These are phyloP conservation scores for Trachelipus rathkii DNA, from an alignment of 1,140 invertebrate genomes.

Conservation along the genomic window DNA sequence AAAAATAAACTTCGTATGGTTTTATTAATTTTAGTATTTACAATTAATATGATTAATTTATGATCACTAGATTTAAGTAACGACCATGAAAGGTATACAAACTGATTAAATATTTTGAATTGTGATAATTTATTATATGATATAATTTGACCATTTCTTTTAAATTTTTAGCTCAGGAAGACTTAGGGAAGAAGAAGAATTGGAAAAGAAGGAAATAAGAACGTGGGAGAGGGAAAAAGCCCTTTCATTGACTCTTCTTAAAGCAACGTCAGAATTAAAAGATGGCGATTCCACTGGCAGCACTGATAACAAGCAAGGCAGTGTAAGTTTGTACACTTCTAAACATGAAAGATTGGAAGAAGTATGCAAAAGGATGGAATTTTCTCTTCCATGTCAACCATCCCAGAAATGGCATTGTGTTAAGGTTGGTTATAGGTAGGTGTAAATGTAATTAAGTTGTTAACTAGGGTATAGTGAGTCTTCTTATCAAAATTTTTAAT, in stretches of 20 bases:
- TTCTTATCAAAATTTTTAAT: no score
- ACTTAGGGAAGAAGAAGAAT: conserved; percentile 36
- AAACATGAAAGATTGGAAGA: conserved; percentile 58
- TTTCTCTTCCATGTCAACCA: conserved; percentile 64
- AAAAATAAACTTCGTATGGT: no score
- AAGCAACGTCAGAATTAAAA: background rate
- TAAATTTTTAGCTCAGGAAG: conserved; percentile 35
- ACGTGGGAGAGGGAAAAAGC: conserved; percentile 47
- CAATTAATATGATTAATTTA: no score
- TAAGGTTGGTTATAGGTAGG: conserved; percentile 35
- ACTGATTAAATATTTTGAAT: no score
- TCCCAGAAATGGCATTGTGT: conserved; percentile 82
- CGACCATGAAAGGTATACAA: no score
- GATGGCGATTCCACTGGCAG: conserved; percentile 19
- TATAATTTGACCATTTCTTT: background rate
- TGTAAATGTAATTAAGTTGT: no score
- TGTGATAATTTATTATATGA: background rate
- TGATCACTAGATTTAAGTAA: no score
- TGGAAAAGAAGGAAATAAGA: conserved; percentile 36
- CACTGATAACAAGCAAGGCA: conserved; percentile 33
- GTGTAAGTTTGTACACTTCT: conserved; percentile 45
- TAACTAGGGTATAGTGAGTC: no score
- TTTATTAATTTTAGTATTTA: no score
- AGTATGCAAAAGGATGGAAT: conserved; percentile 65
- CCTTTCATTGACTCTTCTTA: background rate